Evolutionary conservation across 2,113 vertebrate species (phyloP).

Genomic region (Lepus timidus): DNA sequence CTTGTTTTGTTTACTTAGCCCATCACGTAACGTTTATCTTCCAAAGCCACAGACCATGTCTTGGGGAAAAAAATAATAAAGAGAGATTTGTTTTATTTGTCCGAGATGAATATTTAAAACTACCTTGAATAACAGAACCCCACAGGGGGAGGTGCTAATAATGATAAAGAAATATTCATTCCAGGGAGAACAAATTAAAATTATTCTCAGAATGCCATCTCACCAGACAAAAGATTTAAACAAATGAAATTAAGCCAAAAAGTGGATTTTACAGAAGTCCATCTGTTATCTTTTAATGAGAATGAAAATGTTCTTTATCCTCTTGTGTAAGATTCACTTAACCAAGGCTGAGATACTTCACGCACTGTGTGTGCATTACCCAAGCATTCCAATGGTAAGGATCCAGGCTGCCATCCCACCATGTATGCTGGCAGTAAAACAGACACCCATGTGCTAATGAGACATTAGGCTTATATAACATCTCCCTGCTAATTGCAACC

Average conservation of each 20-base stretch:
- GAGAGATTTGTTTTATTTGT: constrained; percentile 64
- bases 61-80: constrained; percentile 62
- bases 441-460: background rate
- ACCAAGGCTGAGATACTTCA: background rate
- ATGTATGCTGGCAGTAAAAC: background rate
- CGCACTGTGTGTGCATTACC: background rate
- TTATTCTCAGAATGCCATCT: constrained; percentile 48
- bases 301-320: constrained; percentile 55
- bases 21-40: constrained; percentile 36
- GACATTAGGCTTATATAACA: background rate
- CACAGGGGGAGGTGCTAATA: constrained; percentile 56
- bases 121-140: constrained; percentile 24
- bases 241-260: constrained; percentile 76
- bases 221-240: constrained; percentile 69
- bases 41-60: constrained; percentile 44
- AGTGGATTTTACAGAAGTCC: constrained; percentile 24
- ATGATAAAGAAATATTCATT: constrained; percentile 51
- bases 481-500: background rate
- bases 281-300: constrained; percentile 67
- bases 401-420: background rate
- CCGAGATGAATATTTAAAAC: constrained; percentile 67
- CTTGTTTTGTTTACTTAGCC: constrained; percentile 40
- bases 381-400: background rate
- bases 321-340: background rate
- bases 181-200: constrained; percentile 70